Evolutionary conservation across 2,797 vertebrate genomes (phyloP).

Genomic region (Thaleichthys pacificus): DNA sequence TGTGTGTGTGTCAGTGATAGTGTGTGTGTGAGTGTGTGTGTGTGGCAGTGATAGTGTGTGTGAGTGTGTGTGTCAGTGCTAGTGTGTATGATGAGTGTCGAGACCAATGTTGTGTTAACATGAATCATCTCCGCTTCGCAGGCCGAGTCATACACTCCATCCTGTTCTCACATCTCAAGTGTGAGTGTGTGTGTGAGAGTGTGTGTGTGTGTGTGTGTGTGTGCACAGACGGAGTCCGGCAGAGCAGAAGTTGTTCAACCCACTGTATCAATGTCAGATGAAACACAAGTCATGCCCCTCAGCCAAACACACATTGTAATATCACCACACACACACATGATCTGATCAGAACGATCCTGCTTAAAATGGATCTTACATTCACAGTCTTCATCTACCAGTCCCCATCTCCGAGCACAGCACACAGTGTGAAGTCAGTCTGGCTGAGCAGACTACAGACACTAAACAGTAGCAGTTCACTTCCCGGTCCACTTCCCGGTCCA

Average conservation of each 20-base stretch:
- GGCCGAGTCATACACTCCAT: background rate
- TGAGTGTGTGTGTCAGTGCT: background rate
- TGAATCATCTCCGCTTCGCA: constrained; percentile 1
- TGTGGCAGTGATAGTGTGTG: background rate
- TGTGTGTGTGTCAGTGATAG: background rate
- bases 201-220: background rate
- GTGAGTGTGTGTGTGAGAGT: background rate
- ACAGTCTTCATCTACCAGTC: too few species aligned
- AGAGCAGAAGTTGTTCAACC: background rate
- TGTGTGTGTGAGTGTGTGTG: background rate
- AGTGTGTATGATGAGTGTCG: background rate
- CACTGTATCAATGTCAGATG: background rate
- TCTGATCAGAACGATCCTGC: too few species aligned
- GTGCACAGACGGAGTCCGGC: background rate
- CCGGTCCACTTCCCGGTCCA: too few species aligned
- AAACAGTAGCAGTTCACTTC: too few species aligned
- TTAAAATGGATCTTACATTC: too few species aligned
- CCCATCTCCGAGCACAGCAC: too few species aligned
- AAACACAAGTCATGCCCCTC: background rate
- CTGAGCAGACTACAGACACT: too few species aligned
- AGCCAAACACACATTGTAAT: background rate
- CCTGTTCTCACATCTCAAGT: background rate
- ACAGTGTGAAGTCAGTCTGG: too few species aligned
- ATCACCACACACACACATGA: background rate
- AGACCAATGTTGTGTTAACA: background rate